A percentile compares a stretch with the other conserved stretches of the same genome.
These are phyloP conservation scores for Tonatia bakeri DNA, from an alignment of 2,113 vertebrate species.

Conservation along the genomic window DNA sequence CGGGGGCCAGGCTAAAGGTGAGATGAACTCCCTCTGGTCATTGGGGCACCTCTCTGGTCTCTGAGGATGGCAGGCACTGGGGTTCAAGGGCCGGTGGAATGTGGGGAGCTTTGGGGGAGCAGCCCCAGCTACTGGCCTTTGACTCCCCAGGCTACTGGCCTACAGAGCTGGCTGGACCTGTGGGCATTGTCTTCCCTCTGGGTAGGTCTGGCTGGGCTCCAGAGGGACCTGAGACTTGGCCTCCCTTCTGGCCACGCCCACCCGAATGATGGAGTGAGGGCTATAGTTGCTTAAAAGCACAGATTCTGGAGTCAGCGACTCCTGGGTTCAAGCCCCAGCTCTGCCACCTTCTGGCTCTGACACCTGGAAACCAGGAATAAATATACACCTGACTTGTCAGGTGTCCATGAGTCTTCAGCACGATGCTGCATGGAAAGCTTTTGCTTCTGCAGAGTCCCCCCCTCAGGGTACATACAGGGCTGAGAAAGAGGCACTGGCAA, in stretches of 20 bases:
- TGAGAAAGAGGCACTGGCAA: accelerated
- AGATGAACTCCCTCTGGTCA: neutral
- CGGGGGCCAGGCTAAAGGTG: neutral
- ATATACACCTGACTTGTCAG: neutral
- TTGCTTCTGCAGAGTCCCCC: too few species aligned
- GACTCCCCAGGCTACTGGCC: neutral
- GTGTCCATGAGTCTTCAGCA: neutral
- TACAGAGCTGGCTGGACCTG: neutral
- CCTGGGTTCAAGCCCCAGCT: neutral
- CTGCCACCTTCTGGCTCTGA: neutral
- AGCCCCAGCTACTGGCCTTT: neutral
- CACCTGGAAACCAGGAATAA: neutral
- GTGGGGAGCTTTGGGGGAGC: neutral
- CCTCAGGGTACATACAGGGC: neutral
- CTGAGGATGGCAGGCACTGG: neutral
- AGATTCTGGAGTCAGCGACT: neutral
- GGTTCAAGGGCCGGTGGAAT: neutral
- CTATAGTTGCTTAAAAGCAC: neutral
- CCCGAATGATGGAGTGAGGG: neutral
- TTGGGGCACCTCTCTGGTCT: neutral
- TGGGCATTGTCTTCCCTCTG: neutral
- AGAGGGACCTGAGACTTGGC: neutral
- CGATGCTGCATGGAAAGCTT: neutral
- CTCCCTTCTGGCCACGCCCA: neutral
- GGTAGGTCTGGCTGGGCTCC: neutral